Evolutionary conservation across 2,797 vertebrate species (phyloP).

Genomic region (Glyptemys insculpta): DNA sequence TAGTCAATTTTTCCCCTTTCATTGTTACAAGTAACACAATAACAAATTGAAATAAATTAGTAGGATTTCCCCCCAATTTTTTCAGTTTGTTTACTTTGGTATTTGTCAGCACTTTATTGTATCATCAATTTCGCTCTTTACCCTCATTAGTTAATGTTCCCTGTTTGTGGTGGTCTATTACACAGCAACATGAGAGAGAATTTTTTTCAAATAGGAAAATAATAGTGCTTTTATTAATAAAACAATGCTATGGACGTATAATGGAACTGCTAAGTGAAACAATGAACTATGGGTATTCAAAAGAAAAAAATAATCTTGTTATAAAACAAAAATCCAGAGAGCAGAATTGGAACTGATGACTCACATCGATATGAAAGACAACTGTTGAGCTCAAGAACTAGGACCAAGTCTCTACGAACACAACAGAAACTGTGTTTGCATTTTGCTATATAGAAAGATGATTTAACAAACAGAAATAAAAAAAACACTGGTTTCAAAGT

Average conservation of each 20-base stretch:
- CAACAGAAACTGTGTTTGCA: neutral
- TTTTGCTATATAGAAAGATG: neutral
- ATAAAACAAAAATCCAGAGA: neutral
- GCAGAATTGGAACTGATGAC: neutral
- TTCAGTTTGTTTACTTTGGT: neutral
- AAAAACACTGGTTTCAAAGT: neutral
- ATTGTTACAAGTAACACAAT: neutral
- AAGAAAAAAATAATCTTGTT: fast-evolving
- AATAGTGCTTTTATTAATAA: neutral
- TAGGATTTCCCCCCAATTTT: neutral
- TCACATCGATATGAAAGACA: neutral
- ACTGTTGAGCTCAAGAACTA: neutral
- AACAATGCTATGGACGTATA: neutral
- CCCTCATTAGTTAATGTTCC: neutral
- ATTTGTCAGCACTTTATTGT: neutral
- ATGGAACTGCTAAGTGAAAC: neutral
- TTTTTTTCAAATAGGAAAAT: neutral
- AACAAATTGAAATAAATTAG: neutral
- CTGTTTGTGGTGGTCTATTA: neutral
- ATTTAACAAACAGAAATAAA: neutral
- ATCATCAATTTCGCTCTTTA: neutral
- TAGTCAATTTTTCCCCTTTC: neutral
- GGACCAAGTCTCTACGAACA: neutral
- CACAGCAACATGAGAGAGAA: neutral
- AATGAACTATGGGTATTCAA: neutral